Percentiles rank a stretch among this genome's conserved stretches.
phyloP scores from a whole-genome alignment of 2,888 invertebrate species.

The Drosophila cracens region DNA sequence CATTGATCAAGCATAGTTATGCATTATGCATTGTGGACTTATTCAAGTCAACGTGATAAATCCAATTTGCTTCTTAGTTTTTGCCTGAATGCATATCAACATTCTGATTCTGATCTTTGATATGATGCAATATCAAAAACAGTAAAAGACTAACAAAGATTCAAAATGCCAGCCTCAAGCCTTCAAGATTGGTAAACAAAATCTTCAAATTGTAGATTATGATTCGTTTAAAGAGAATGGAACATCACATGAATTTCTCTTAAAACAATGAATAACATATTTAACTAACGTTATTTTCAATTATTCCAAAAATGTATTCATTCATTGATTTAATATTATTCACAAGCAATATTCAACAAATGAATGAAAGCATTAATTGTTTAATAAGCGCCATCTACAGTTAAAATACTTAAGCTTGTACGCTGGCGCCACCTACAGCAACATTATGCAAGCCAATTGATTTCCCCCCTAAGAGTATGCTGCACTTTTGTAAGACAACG shows the following conservation, averaged over 20 bases:
- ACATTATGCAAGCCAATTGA: neutral
- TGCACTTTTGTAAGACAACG: rapidly evolving
- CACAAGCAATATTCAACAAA: neutral
- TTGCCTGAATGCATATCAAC: slow-evolving; percentile 1
- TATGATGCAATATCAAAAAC: neutral
- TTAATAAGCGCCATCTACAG: slow-evolving; percentile 2
- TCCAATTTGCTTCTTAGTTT: neutral
- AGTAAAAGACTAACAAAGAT: neutral
- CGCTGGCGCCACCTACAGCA: slow-evolving; percentile 24
- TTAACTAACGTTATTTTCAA: neutral
- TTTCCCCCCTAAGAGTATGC: slow-evolving; percentile 26
- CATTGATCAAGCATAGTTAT: slow-evolving; percentile 17
- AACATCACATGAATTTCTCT: neutral
- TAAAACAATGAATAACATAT: neutral
- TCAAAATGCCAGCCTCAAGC: neutral
- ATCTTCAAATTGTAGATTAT: neutral
- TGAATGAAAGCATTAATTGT: neutral
- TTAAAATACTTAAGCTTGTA: rapidly evolving
- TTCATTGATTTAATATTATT: neutral
- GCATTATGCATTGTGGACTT: slow-evolving; percentile 7
- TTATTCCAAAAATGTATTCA: too few species aligned
- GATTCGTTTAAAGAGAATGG: neutral
- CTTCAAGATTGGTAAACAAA: neutral
- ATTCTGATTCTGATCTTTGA: slow-evolving; percentile 23
- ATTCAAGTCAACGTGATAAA: slow-evolving; percentile 9